phyloP scores from a whole-genome alignment of 2,797 vertebrate genomes.

The Simalia tracyae region DNA sequence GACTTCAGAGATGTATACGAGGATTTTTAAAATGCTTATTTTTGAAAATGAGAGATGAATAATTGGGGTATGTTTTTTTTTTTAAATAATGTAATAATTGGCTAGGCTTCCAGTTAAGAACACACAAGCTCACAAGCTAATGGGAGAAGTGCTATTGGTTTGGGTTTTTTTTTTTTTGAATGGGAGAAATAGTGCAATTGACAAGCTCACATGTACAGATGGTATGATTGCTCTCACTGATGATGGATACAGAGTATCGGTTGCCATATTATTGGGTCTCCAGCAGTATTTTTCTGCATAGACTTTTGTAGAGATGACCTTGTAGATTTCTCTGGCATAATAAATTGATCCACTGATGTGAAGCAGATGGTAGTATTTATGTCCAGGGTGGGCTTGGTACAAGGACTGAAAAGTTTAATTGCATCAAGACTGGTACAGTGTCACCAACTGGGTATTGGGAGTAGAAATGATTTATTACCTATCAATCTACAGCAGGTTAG shows the following conservation, averaged over 20 bases:
- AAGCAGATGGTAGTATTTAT: conserved; percentile 14
- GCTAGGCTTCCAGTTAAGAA: conserved; percentile 19
- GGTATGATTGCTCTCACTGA: conserved; percentile 22
- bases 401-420: conserved; percentile 2
- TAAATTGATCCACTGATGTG: conserved; percentile 17
- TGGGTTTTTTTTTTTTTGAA: neutral
- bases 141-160: neutral
- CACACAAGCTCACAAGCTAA: neutral
- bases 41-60: neutral
- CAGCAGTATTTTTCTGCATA: conserved; percentile 12
- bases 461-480: conserved; percentile 17
- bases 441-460: conserved; percentile 9
- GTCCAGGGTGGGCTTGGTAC: neutral
- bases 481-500: conserved; percentile 1
- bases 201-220: conserved; percentile 33
- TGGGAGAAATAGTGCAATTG: conserved; percentile 26
- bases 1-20: neutral
- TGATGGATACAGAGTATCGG: neutral
- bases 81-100: neutral
- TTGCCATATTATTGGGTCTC: conserved; percentile 23
- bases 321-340: conserved; percentile 43
- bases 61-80: neutral
- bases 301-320: conserved; percentile 32
- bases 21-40: neutral
- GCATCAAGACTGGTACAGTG: neutral